Evolutionary conservation across 2,888 invertebrate species (phyloP), one percentile per base, ranked within the genome.

Genomic region (Lasioglossum vierecki): DNA sequence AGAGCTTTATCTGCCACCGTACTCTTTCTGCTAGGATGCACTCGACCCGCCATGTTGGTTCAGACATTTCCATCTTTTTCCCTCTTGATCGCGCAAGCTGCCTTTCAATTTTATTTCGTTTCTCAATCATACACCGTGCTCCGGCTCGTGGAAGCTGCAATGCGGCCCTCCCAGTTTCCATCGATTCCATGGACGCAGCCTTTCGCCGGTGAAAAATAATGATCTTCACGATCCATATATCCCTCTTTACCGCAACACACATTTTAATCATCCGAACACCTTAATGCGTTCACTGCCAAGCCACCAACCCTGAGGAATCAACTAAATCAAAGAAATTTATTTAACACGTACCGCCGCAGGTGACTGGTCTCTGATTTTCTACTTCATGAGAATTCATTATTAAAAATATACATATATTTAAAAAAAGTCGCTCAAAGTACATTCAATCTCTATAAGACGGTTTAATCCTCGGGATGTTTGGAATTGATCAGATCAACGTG

Each of bases 31-130:
- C 80, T 82, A 85, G 85, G 82, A 89, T 88, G 80, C 88, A 84
- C 88, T 87, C 88, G 80, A 83, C 82, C 63, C 78, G 80, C 88
- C 84, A 85, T 87, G 80, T 68, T 85, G 86, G 68, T 79, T 85
- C 88, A 89, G 88, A 89, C 86, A 87, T 88, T 88, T 82, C 83
- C 82, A 79, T 89, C 88, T 89, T 83, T 82, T 79, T 88, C 88
- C 22, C 84, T 53, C 81, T 18, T 66, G 60, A 22, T 35, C 53
- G 68, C 79, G 80, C 79, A 66, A 74, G 71, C 49, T 76, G 78
- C 80, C 88, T 88, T 88, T 89, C 88, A 89, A 89, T 89, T 89
- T 88, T 87, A 89, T 89, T 89, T 88, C 88, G 85, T 87, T 84
- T 82, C 76, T 85, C 86, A 49, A 88, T 88, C 88, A 83, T 86